Conservation (phyloP, 2,113 vertebrate species). For the Channa maculata region DNA sequence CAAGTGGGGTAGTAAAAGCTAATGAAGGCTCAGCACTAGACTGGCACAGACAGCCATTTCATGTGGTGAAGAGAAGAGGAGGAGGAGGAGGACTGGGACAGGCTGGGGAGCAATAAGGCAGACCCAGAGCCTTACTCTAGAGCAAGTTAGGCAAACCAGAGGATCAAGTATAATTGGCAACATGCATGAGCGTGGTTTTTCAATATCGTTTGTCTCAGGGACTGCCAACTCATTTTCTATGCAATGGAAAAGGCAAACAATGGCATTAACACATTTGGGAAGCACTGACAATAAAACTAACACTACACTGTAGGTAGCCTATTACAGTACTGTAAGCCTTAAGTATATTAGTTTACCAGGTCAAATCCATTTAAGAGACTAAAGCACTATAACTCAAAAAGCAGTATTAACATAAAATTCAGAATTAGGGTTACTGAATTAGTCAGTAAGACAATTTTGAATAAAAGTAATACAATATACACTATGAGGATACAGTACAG, state of each 20-base stretch:
- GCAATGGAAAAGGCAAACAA: slow-evolving; percentile 69
- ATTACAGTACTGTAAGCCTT: slow-evolving; percentile 5
- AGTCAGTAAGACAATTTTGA: too few species aligned
- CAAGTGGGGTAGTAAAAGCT: slow-evolving; percentile 84
- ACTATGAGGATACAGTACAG: too few species aligned
- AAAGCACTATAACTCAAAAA: neutral
- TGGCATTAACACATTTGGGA: slow-evolving; percentile 58
- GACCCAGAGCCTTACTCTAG: slow-evolving; percentile 52
- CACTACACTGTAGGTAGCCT: slow-evolving; percentile 6
- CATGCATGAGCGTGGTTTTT: slow-evolving; percentile 66
- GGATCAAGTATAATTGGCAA: slow-evolving; percentile 73
- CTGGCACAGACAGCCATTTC: slow-evolving; percentile 81
- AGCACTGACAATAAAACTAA: slow-evolving; percentile 44
- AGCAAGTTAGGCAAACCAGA: slow-evolving; percentile 68
- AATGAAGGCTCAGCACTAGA: slow-evolving; percentile 83
- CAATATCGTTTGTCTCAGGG: slow-evolving; percentile 45
- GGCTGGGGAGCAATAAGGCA: slow-evolving; percentile 69
- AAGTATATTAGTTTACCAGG: neutral
- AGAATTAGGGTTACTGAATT: too few species aligned
- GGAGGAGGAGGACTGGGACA: slow-evolving; percentile 61
- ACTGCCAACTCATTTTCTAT: slow-evolving; percentile 37
- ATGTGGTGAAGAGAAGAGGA: slow-evolving; percentile 81
- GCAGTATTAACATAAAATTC: neutral
- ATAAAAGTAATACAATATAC: too few species aligned
- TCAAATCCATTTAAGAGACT: neutral